Percentiles rank a stretch among this genome's conserved stretches.
These are phyloP conservation scores for Pemphigus obesinymphae DNA, from an alignment of 1,140 invertebrate species.

Conservation along the genomic window DNA sequence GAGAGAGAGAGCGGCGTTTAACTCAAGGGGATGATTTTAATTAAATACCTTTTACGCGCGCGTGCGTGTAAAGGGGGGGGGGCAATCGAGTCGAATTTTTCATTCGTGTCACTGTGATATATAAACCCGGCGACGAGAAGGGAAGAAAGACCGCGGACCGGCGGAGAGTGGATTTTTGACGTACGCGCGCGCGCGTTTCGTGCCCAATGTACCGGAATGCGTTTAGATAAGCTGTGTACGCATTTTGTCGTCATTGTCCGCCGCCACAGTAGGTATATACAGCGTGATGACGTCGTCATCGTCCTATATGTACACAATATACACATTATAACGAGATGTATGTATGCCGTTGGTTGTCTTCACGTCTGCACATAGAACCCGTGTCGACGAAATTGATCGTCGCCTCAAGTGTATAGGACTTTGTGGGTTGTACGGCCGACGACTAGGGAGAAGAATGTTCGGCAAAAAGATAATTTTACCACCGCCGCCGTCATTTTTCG, in stretches of 20 bases:
- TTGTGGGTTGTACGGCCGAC: neutral
- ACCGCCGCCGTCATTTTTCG: neutral
- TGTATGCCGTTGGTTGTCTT: neutral
- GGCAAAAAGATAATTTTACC: neutral
- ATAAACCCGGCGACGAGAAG: neutral
- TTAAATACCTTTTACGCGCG: slow-evolving; percentile 7
- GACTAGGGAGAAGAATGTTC: too few relatives aligned
- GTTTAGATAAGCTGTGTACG: slow-evolving; percentile 36
- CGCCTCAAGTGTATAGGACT: neutral
- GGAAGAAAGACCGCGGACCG: too few relatives aligned
- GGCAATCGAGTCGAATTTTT: slow-evolving; percentile 41
- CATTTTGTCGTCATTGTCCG: slow-evolving; percentile 12
- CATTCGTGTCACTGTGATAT: slow-evolving; percentile 16
- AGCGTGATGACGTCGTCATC: neutral
- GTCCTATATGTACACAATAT: neutral
- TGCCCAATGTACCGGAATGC: slow-evolving; percentile 37
- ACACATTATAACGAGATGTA: neutral
- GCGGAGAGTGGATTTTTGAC: neutral
- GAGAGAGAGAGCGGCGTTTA: neutral
- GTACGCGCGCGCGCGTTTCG: neutral
- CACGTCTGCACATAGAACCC: neutral
- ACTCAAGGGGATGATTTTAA: slow-evolving; percentile 10
- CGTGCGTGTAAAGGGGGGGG: neutral
- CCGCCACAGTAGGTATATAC: neutral
- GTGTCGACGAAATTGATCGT: slow-evolving; percentile 15